Base-by-base conservation (phyloP, 2,113 vertebrate genomes). In the Perca schrenkii region DNA sequence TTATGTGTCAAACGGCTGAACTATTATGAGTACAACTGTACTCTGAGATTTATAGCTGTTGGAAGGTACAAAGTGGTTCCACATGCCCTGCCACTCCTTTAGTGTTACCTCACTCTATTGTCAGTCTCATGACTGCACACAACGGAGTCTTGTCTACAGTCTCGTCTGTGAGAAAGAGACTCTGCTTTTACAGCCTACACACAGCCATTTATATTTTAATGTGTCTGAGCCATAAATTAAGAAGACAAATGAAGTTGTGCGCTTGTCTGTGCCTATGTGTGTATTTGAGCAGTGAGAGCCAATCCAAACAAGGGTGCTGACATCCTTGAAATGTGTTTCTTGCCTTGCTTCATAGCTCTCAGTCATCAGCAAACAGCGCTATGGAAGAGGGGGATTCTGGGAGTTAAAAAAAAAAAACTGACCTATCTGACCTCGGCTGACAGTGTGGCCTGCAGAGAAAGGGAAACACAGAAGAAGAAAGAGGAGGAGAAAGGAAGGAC, bases 281-380 rank as follows among this genome's bases (percentile, higher is more conserved):
- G 70, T 84, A 61, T 78, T 79, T 80, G 72, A 84, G 75, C 68
- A 47, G 47, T 5, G 6, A 4, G 15, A 69, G 87, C 90, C 87
- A 90, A 88, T 40, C 74, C 74, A 92, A 93, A 93, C 87, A 91
- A 49, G 49, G 82, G 46, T 34, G 90, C 79, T 71, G 86, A 90
- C 86, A 89, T 85, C 82, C 62, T 73, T 79, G 80, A 90, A 88
- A 88, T 79, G 74, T 82, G 82, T 75, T 75, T 82, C 79, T 73
- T 53, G 64, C 73, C 88, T 46, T 2, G 82, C 67, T 82, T 84
- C 80, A 65, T 47, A 31, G 70, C 72, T 69, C 65, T 47, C 36
- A 64, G 61, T 83, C 66, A 63, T 65, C 79, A 2, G 79, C 84
- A 65, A 80, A 77, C 69, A 70, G 53, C 7, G 22, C 52, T 34